Evolutionary conservation across 2,113 vertebrate genomes (phyloP).

Genomic region (Ondatra zibethicus): DNA sequence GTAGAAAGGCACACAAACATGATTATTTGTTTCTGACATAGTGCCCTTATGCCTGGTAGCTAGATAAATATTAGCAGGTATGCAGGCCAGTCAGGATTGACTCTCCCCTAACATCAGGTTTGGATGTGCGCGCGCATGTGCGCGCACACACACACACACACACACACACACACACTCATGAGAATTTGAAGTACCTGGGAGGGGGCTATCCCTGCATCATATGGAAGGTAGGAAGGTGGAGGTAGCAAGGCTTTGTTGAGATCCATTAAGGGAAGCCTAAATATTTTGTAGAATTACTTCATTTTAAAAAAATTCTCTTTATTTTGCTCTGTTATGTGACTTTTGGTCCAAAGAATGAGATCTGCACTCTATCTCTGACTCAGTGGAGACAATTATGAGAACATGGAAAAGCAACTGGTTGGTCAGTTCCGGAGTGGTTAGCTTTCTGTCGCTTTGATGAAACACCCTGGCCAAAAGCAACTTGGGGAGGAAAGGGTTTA

Average conservation of each 20-base stretch:
- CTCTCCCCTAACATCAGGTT: not conserved
- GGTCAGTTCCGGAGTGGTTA: not conserved
- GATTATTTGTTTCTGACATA: not conserved
- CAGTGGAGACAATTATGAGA: not conserved
- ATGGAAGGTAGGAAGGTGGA: not conserved
- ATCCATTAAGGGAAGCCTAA: not conserved
- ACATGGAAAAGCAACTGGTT: not conserved
- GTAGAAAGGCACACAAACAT: not conserved
- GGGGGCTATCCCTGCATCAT: not conserved
- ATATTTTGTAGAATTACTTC: not conserved
- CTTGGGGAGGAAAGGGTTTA: not conserved
- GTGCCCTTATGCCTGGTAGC: not conserved
- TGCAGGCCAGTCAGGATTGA: not conserved
- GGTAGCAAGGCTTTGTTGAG: not conserved
- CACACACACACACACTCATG: not conserved
- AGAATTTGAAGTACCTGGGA: not conserved
- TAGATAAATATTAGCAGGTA: not conserved
- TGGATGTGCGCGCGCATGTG: accelerated
- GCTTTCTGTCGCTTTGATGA: not conserved
- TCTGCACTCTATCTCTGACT: not conserved
- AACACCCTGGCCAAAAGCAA: not conserved
- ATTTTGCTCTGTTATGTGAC: not conserved
- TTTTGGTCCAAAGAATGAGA: not conserved
- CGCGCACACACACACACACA: not conserved
- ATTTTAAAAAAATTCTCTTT: not conserved